Conservation (phyloP, 2,113 vertebrate genomes). For the Nannospalax galili region DNA sequence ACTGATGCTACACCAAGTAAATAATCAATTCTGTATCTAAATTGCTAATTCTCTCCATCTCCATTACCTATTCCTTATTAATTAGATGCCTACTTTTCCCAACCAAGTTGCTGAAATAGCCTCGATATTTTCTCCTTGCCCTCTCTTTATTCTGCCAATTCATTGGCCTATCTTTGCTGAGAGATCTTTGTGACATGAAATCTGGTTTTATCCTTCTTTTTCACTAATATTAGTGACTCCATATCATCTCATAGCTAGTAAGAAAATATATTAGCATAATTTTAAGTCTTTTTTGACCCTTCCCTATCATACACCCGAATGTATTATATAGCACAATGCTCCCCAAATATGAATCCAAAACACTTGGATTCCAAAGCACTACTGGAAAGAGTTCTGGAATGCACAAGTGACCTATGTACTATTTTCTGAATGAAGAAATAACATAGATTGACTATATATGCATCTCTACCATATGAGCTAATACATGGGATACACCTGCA, state of each 20-base stretch:
- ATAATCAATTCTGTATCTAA: neutral
- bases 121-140: neutral
- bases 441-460: neutral
- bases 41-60: neutral
- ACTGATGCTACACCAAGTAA: slow-evolving; percentile 1
- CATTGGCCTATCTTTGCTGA: neutral
- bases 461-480: neutral
- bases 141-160: neutral
- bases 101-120: neutral
- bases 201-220: slow-evolving; percentile 11
- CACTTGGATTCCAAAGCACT: neutral
- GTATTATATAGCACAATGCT: neutral
- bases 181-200: slow-evolving; percentile 16
- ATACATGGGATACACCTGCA: neutral
- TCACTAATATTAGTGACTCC: neutral
- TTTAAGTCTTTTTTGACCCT: neutral
- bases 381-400: slow-evolving; percentile 27
- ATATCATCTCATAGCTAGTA: neutral
- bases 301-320: neutral
- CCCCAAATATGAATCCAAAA: slow-evolving; percentile 23
- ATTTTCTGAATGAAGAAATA: slow-evolving; percentile 27
- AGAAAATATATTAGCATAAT: neutral
- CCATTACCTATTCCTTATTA: neutral
- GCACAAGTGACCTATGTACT: neutral
- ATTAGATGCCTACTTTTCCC: neutral